These are phyloP conservation scores for Andrena fulva DNA, from an alignment of 2,888 invertebrate species.

Conservation along the genomic window DNA sequence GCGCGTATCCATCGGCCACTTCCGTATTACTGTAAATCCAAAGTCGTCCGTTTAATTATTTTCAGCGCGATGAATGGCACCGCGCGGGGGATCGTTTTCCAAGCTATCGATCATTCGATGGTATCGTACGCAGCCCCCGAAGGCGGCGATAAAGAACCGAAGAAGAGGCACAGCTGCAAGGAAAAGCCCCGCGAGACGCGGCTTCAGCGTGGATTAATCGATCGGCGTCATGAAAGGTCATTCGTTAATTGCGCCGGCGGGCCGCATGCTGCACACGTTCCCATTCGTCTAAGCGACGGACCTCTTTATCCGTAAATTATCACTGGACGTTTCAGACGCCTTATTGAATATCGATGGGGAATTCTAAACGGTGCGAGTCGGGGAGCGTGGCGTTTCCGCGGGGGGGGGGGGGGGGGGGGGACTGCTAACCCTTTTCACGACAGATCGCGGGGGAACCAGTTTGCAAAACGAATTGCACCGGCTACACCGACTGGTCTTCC, in stretches of 20 bases:
- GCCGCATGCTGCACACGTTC: constrained; percentile 19
- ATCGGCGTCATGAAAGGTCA: constrained; percentile 74
- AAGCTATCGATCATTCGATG: constrained; percentile 66
- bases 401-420: not conserved
- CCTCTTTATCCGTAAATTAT: constrained; percentile 43
- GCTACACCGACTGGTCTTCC: too few species aligned
- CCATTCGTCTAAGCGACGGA: constrained; percentile 18
- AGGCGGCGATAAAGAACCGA: constrained; percentile 59
- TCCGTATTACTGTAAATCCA: constrained; percentile 72
- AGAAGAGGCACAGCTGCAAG: constrained; percentile 14
- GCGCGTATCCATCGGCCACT: constrained; percentile 61
- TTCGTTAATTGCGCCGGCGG: constrained; percentile 72
- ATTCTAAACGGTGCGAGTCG: not conserved
- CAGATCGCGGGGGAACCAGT: too few species aligned
- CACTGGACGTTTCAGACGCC: constrained; percentile 27
- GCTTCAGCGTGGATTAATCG: constrained; percentile 67
- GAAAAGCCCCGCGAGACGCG: constrained; percentile 40
- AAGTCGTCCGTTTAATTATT: constrained; percentile 69
- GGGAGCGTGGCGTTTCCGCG: not conserved
- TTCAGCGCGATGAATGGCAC: constrained; percentile 63
- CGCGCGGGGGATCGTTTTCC: constrained; percentile 62
- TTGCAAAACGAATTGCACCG: too few species aligned
- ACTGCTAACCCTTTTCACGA: not conserved
- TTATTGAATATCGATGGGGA: constrained; percentile 44
- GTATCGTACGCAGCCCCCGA: constrained; percentile 45